These are phyloP conservation scores for Cinara cedri DNA, from an alignment of 2,888 invertebrate genomes.

Conservation along the genomic window DNA sequence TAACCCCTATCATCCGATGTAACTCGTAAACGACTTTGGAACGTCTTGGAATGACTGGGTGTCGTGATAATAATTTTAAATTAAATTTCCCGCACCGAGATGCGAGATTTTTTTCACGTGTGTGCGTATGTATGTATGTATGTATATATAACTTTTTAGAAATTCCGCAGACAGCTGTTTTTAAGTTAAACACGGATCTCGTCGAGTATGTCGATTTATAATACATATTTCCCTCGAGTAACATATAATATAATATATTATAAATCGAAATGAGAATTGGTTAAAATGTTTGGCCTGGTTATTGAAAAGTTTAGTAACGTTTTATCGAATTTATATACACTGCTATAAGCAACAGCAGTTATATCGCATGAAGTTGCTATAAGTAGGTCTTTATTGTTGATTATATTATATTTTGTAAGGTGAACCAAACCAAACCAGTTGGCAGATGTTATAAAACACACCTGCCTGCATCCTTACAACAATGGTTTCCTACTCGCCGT, in stretches of 20 bases:
- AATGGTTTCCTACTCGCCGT: slow-evolving; percentile 48
- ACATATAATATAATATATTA: background rate
- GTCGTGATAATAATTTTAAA: background rate
- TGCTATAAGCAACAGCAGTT: slow-evolving; percentile 29
- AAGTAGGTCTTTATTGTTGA: slow-evolving; percentile 57
- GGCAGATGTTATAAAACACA: slow-evolving; percentile 56
- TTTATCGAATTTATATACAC: slow-evolving; percentile 22
- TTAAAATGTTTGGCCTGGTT: background rate
- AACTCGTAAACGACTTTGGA: slow-evolving; percentile 37
- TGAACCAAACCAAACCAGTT: slow-evolving; percentile 51
- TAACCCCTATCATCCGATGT: slow-evolving; percentile 46
- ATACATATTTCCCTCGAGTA: background rate
- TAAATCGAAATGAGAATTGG: background rate
- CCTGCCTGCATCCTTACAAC: slow-evolving; percentile 56
- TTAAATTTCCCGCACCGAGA: background rate
- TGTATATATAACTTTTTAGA: background rate
- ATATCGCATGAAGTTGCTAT: slow-evolving; percentile 30
- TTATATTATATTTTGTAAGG: slow-evolving; percentile 57
- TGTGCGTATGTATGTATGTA: too few relatives aligned
- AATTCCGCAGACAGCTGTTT: background rate
- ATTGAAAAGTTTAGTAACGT: slow-evolving; percentile 30
- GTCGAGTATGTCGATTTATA: too few relatives aligned
- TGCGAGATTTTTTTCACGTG: too few relatives aligned
- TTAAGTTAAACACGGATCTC: background rate
- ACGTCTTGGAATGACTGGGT: slow-evolving; percentile 51